Evolutionary conservation across 2,888 invertebrate species (phyloP).

Genomic region (Drosophila longiperda): DNA sequence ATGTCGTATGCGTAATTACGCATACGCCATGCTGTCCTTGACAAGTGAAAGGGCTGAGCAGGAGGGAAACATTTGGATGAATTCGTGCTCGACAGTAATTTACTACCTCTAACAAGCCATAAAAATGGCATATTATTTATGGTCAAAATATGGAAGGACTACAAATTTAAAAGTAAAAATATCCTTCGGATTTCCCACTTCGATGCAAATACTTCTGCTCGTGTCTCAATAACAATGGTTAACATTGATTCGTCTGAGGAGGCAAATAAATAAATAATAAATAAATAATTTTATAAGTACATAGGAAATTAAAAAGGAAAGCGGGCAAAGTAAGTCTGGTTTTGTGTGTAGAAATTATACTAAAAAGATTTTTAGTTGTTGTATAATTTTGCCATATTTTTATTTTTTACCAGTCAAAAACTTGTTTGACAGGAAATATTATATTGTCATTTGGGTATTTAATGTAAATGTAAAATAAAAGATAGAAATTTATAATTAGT

Average conservation of each 20-base stretch:
- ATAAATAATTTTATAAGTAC: neutral
- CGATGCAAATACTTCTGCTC: neutral
- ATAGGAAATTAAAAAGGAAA: neutral
- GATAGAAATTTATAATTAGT: neutral
- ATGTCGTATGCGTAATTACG: constrained; percentile 62
- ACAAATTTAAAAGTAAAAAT: constrained; percentile 1
- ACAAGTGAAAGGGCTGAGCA: constrained; percentile 42
- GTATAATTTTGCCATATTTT: neutral
- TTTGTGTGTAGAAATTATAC: neutral
- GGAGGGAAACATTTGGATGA: constrained; percentile 14
- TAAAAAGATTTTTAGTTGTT: neutral
- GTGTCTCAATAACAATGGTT: neutral
- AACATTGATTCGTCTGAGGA: neutral
- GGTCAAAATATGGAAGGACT: neutral
- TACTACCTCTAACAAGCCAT: constrained; percentile 57
- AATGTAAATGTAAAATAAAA: neutral
- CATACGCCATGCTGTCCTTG: constrained; percentile 42
- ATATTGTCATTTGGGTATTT: neutral
- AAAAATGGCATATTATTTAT: constrained; percentile 28
- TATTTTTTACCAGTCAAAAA: neutral
- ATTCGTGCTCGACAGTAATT: constrained; percentile 67
- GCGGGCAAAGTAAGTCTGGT: neutral
- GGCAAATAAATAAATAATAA: neutral
- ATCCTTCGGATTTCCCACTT: constrained; percentile 5
- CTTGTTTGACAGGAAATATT: neutral